Evolutionary conservation across 2,888 invertebrate species (phyloP).

Genomic region (Pseudococcus longispinus): DNA sequence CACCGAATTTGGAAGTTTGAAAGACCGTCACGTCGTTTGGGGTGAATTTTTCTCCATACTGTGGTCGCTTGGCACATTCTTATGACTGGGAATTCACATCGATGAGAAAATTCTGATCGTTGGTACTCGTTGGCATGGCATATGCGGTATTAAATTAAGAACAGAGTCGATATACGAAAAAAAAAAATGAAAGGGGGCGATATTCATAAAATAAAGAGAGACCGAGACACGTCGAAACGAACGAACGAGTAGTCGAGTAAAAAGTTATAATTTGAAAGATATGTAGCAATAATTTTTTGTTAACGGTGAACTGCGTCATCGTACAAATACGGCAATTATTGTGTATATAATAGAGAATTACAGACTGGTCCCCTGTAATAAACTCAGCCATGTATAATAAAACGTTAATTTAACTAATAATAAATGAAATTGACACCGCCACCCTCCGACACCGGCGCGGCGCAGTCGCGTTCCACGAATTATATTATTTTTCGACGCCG

Average conservation of each 20-base stretch:
- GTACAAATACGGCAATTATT: slow-evolving; percentile 53
- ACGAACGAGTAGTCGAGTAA: neutral
- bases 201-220: neutral
- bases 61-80: neutral
- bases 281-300: slow-evolving; percentile 53
- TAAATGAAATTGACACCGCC: slow-evolving; percentile 55
- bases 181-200: too few relatives aligned
- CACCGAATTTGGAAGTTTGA: neutral
- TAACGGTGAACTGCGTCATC: slow-evolving; percentile 56
- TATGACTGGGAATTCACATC: neutral
- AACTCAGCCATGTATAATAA: slow-evolving; percentile 56
- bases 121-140: neutral
- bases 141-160: neutral
- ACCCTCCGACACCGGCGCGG: neutral
- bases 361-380: slow-evolving; percentile 55
- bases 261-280: slow-evolving; percentile 55
- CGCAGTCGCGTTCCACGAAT: slow-evolving; percentile 5
- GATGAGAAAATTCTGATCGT: neutral
- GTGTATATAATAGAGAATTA: slow-evolving; percentile 57
- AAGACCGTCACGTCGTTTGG: neutral
- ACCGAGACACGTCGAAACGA: neutral
- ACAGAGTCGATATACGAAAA: neutral
- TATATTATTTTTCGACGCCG: slow-evolving; percentile 54
- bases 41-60: neutral
- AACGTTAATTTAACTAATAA: slow-evolving; percentile 57